These are phyloP conservation scores for Poecile montanus DNA, from an alignment of 2,797 vertebrate genomes.

Conservation along the genomic window DNA sequence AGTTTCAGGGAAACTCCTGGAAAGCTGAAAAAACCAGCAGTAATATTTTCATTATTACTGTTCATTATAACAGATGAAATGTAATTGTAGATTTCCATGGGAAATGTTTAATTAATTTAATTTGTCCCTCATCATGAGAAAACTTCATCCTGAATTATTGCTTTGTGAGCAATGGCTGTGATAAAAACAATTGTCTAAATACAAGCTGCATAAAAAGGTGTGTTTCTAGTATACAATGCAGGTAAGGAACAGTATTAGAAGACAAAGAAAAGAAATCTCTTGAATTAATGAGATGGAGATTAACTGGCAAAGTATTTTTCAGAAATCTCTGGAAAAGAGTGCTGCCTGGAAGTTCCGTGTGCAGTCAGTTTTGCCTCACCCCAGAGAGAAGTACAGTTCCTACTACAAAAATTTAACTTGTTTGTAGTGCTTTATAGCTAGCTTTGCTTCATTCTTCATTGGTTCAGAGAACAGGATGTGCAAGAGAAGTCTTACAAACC, in stretches of 20 bases:
- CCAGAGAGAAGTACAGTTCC: background rate
- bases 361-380: background rate
- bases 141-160: background rate
- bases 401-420: background rate
- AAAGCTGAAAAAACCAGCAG: background rate
- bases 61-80: background rate
- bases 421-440: background rate
- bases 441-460: background rate
- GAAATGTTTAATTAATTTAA: background rate
- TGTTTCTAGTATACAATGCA: background rate
- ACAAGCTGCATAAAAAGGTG: background rate
- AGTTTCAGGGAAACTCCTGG: background rate
- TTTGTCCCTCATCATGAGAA: background rate
- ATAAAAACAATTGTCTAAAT: background rate
- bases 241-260: background rate
- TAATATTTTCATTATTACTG: background rate
- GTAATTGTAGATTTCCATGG: background rate
- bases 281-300: background rate
- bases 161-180: background rate
- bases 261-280: background rate
- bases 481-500: background rate
- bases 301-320: background rate
- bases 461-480: slow-evolving; percentile 16
- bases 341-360: background rate
- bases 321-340: background rate